Conservation (phyloP, 2,888 invertebrate genomes). For the Xanthorhoe spadicearia region DNA sequence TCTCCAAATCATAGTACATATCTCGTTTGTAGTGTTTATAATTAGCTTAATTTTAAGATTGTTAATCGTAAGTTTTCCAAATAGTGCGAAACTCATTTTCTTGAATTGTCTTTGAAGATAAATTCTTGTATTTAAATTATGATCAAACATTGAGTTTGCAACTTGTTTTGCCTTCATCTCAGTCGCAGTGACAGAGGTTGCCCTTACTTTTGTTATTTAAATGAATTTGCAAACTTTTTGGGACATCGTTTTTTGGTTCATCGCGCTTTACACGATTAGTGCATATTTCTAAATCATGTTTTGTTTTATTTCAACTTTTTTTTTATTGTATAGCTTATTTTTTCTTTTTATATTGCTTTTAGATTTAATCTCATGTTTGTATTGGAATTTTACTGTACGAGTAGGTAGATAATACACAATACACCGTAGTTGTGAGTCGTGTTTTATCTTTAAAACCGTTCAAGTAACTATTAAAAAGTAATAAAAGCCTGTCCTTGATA, state of each 20-base stretch:
- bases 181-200: slow-evolving; percentile 1
- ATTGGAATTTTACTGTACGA: not conserved
- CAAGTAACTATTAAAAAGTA: slow-evolving; percentile 28
- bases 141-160: not conserved
- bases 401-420: not conserved
- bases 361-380: not conserved
- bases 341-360: not conserved
- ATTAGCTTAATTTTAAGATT: no score
- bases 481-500: slow-evolving; percentile 30
- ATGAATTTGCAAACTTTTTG: slow-evolving; percentile 3
- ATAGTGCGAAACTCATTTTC: not conserved
- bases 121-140: not conserved
- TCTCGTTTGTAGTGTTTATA: no score
- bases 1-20: no score
- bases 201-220: slow-evolving; percentile 2
- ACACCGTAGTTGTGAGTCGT: slow-evolving; percentile 8
- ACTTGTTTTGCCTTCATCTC: slow-evolving; percentile 2
- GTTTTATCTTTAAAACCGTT: slow-evolving; percentile 15
- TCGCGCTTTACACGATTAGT: slow-evolving; percentile 1
- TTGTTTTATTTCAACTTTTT: not conserved
- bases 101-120: not conserved
- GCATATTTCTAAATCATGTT: not conserved
- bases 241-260: slow-evolving; percentile 8
- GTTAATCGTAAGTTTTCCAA: not conserved
- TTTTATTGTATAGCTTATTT: not conserved